phyloP scores from a whole-genome alignment of 2,113 vertebrate genomes.

The Balaeniceps rex region DNA sequence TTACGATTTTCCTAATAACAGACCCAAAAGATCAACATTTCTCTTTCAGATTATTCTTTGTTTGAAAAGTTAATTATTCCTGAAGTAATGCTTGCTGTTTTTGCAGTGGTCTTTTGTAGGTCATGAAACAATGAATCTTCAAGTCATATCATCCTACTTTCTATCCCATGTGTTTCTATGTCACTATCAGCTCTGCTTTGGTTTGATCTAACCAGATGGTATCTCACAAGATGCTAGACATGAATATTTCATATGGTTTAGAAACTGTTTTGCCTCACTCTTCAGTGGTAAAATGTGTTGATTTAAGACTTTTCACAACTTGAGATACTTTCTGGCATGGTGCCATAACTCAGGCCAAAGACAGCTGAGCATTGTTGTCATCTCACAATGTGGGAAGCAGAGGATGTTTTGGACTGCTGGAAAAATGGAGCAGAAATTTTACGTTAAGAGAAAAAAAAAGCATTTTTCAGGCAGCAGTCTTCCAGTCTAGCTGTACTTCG shows the following conservation, averaged over 20 bases:
- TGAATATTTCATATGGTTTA: conserved; percentile 53
- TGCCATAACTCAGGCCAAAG: neutral
- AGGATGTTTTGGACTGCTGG: neutral
- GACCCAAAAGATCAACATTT: neutral
- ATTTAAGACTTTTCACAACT: conserved; percentile 40
- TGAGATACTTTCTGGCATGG: neutral
- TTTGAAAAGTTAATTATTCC: neutral
- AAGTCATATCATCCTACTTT: neutral
- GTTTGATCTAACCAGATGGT: conserved; percentile 50
- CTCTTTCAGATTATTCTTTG: neutral
- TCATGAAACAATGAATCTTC: neutral
- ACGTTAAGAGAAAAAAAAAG: neutral
- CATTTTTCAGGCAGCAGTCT: neutral
- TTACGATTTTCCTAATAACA: neutral
- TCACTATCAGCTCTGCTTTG: neutral
- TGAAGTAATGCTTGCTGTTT: neutral
- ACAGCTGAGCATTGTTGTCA: conserved; percentile 42
- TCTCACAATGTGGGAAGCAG: neutral
- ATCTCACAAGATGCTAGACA: conserved; percentile 51
- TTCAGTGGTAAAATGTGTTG: conserved; percentile 23
- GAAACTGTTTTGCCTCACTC: conserved; percentile 30
- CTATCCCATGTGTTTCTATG: neutral
- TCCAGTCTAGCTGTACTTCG: neutral
- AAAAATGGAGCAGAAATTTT: conserved; percentile 35
- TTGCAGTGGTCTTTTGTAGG: neutral